Base-by-base conservation (phyloP, 2,113 vertebrate genomes). In the Carassius gibelio region DNA sequence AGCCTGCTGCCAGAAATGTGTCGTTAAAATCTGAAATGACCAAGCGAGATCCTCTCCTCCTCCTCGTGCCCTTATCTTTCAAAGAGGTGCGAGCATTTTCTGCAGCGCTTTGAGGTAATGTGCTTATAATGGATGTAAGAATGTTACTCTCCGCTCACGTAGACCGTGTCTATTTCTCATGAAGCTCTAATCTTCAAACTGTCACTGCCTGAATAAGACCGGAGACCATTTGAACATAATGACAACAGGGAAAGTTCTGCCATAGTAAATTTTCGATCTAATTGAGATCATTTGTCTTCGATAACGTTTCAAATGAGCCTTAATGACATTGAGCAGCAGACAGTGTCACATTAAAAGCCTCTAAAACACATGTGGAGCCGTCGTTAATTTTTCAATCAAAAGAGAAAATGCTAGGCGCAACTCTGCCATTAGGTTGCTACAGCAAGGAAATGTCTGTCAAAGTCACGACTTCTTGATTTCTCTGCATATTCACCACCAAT, bases 331-430 rank as follows among this genome's bases (percentile, higher is more conserved):
- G 64, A 88, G 82, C 82, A 84, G 82, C 85, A 86, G 87, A 81
- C 82, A 86, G 82, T 86, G 77, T 82, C 87, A 86, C 85, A 88
- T 86, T 77, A 86, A 88, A 88, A 86, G 69, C 76, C 50, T 42
- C 79, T 84, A 82, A 86, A 86, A 84, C 85, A 75, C 82, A 86
- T 88, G 87, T 38, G 64, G 77, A 82, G 82, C 52, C 69, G 30
- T 81, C 77, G 84, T 88, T 88, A 81, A 84, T 82, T 88, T 68
- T 66, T 52, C 78, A 86, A 86, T 88, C 81, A 86, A 66, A 86
- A 78, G 81, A 84, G 55, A 68, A 82, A 84, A 74, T 61, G 55
- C 77, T 34, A 52, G 26, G 66, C 62, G 38, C 30, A 83, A 82
- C 23, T 26, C 59, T 34, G 55, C 68, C 84, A 83, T 88, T 88